Conservation (phyloP, 2,888 invertebrate genomes). For the Entomobrya proxima region DNA sequence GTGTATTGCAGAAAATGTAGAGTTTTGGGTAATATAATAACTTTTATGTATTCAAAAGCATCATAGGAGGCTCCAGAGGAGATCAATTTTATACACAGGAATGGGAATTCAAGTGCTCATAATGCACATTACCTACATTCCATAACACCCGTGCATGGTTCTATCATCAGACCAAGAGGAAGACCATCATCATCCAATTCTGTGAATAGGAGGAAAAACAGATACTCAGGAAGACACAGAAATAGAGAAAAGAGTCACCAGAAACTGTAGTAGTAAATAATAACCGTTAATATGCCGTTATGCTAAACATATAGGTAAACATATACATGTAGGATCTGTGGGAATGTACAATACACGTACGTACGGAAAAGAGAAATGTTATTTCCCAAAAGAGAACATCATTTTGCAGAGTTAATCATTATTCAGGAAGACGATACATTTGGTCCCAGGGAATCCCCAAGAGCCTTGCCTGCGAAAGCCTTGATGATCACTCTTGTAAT, state of each 20-base stretch:
- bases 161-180: slow-evolving; percentile 22
- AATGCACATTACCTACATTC: slow-evolving; percentile 66
- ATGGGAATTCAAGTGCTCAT: slow-evolving; percentile 66
- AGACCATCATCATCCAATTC: slow-evolving; percentile 41
- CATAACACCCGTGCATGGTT: slow-evolving; percentile 30
- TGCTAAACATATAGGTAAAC: slow-evolving; percentile 48
- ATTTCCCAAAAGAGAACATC: slow-evolving; percentile 75
- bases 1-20: slow-evolving; percentile 33
- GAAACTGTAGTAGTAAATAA: slow-evolving; percentile 56
- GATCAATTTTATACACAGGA: slow-evolving; percentile 62
- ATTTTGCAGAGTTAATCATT: slow-evolving; percentile 75
- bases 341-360: slow-evolving; percentile 1
- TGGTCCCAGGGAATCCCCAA: slow-evolving; percentile 73
- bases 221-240: slow-evolving; percentile 2
- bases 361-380: slow-evolving; percentile 72
- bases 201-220: slow-evolving; percentile 22
- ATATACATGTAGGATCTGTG: slow-evolving; percentile 4
- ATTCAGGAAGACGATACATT: slow-evolving; percentile 75
- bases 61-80: slow-evolving; percentile 52
- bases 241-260: neutral
- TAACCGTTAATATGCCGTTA: slow-evolving; percentile 62
- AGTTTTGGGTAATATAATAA: slow-evolving; percentile 50
- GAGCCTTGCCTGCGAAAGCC: slow-evolving; percentile 72
- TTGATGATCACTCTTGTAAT: slow-evolving; percentile 74
- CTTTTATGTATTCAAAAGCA: slow-evolving; percentile 47